These are phyloP conservation scores for Sarcoramphus papa DNA, from an alignment of 2,797 vertebrate species.

Conservation along the genomic window DNA sequence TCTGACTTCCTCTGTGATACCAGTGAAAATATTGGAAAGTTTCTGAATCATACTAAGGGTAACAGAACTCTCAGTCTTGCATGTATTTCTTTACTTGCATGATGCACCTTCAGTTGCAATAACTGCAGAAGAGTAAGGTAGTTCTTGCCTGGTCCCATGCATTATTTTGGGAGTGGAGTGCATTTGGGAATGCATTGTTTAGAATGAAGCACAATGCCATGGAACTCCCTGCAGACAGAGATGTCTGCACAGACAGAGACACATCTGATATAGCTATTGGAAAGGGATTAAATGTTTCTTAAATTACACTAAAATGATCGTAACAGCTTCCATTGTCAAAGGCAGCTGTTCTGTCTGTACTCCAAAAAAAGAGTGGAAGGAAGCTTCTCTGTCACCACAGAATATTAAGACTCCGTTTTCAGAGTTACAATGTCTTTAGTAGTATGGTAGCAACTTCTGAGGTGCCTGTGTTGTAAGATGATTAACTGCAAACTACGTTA, in stretches of 20 bases:
- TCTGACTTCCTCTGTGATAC: background rate
- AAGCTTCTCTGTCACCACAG: background rate
- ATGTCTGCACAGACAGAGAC: background rate
- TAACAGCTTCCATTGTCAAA: conserved; percentile 37
- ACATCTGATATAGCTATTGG: background rate
- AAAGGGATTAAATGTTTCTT: conserved; percentile 14
- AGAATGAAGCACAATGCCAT: background rate
- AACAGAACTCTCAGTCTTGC: background rate
- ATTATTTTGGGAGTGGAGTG: background rate
- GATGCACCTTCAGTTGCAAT: background rate
- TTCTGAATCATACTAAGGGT: background rate
- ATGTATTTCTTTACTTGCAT: background rate
- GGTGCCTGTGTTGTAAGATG: background rate
- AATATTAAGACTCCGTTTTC: background rate
- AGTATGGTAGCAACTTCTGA: background rate
- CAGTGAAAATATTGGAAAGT: background rate
- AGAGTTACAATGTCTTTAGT: background rate
- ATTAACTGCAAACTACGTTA: background rate
- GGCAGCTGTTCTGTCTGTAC: conserved; percentile 31
- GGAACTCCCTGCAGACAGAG: background rate
- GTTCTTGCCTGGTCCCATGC: background rate
- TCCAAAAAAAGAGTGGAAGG: background rate
- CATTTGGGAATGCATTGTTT: background rate
- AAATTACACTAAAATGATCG: conserved; percentile 11
- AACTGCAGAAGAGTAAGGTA: background rate